phyloP scores from a whole-genome alignment of 23 tunicate genomes.

The Styela plicata region DNA sequence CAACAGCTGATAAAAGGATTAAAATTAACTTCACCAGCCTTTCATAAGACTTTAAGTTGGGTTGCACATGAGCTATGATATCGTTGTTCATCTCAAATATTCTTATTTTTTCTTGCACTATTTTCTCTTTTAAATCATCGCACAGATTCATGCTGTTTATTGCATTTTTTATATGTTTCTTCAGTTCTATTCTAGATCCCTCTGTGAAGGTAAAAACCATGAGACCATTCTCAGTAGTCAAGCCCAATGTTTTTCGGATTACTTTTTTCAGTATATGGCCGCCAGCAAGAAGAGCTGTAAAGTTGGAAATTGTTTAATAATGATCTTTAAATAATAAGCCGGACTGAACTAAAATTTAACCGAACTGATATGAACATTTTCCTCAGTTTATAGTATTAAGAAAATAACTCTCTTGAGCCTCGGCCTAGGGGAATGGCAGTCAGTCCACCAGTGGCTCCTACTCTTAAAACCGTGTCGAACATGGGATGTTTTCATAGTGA shows the following conservation, averaged over 20 bases:
- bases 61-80: conserved; percentile 42
- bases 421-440: too few species aligned
- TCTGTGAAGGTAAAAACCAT: conserved; percentile 28
- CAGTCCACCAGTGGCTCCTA: too few species aligned
- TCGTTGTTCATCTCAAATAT: conserved; percentile 57
- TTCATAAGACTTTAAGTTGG: conserved; percentile 32
- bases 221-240: conserved; percentile 42
- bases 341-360: too few species aligned
- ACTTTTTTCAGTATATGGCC: conserved; percentile 45
- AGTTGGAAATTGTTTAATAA: not conserved
- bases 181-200: conserved; percentile 33
- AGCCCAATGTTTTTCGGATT: conserved; percentile 42
- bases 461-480: too few species aligned
- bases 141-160: conserved; percentile 42
- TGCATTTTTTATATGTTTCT: conserved; percentile 48
- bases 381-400: too few species aligned
- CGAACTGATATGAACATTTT: too few species aligned
- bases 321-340: not conserved
- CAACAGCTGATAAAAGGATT: not conserved
- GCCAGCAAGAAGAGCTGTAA: conserved; percentile 66
- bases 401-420: too few species aligned
- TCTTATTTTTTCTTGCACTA: conserved; percentile 58
- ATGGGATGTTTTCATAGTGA: too few species aligned
- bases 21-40: conserved; percentile 26
- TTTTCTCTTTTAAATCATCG: conserved; percentile 39